Base-by-base conservation (phyloP, 35 echinoderm and acorn worm species). In the Amphiura filiformis region DNA sequence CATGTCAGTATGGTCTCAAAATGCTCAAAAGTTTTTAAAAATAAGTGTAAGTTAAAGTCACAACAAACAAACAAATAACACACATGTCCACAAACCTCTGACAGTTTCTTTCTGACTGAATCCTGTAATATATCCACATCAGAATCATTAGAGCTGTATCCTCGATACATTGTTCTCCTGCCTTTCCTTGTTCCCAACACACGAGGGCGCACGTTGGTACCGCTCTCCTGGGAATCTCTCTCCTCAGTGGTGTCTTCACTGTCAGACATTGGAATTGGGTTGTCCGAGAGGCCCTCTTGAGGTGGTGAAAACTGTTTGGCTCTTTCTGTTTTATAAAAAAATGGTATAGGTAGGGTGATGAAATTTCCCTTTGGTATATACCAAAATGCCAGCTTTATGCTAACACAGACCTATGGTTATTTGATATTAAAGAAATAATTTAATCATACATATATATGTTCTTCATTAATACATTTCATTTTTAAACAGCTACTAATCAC, bases 261-360 rank as follows among this genome's bases (percentile, higher is more conserved):
- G 34, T 91, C 84, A 13, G 92, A 94, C 18, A 42, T 39, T 35
- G 75, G 83, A 23, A 37, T 75, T 38, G 70, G 64, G 44, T 76
- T 80, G 18, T 90, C 87, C n/a, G 70, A 56, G 17, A 79, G 39
- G 28, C 82, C 88, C 15, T 93, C 92, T 78, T 77, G 80, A 33
- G 80, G 88, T 0, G 89, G 86, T 0, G 93, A 88, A 31, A 87
- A 91, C 41, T 91, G 91, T 79, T 77, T 75, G 0, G 93, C 93
- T 32, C 85, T 52, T 57, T 94, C 93, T 94, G 80, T 28, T 0
- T 30, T 28, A 80, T 57, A 80, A 15, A 37, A 64, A 9, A n/a
- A n/a, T n/a, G n/a, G 35, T 52, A 20, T 52, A 20, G 20, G 44
- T 52, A 52, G 7, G 20, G 20, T 7, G 20, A 52, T 52, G 20